Conservation (phyloP, 2,113 vertebrate genomes). For the Agelaius phoeniceus region DNA sequence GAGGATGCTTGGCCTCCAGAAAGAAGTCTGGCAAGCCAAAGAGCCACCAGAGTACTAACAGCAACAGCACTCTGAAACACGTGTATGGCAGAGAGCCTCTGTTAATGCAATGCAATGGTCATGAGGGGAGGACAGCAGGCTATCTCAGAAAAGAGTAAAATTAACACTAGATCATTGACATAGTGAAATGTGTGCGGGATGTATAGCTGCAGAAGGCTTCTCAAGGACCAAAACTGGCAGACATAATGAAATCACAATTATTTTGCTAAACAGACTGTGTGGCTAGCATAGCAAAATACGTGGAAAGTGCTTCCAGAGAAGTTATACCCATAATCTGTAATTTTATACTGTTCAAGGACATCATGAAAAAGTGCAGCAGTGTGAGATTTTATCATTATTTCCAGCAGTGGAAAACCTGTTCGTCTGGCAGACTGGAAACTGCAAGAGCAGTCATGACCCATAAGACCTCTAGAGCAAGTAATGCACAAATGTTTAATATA, state of each 20-base stretch:
- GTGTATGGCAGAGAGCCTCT: fast-evolving
- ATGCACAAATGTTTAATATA: background rate
- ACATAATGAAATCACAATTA: background rate
- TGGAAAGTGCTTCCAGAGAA: background rate
- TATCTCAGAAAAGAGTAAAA: background rate
- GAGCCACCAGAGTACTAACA: background rate
- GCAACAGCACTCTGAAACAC: background rate
- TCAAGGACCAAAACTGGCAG: background rate
- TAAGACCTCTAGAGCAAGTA: background rate
- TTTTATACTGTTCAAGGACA: background rate
- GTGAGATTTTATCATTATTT: background rate
- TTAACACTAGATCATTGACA: background rate
- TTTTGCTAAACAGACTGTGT: background rate
- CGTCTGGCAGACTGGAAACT: background rate
- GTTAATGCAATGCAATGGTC: background rate
- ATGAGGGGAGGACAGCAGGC: background rate
- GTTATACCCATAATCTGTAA: background rate
- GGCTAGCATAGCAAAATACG: background rate
- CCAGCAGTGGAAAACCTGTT: background rate
- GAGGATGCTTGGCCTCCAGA: background rate
- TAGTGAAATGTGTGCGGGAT: background rate
- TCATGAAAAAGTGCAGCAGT: background rate
- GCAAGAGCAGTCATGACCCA: background rate
- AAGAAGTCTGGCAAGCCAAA: background rate
- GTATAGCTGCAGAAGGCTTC: background rate